Evolutionary conservation across 2,888 invertebrate genomes (phyloP).

Genomic region (Oligia fasciuncula): DNA sequence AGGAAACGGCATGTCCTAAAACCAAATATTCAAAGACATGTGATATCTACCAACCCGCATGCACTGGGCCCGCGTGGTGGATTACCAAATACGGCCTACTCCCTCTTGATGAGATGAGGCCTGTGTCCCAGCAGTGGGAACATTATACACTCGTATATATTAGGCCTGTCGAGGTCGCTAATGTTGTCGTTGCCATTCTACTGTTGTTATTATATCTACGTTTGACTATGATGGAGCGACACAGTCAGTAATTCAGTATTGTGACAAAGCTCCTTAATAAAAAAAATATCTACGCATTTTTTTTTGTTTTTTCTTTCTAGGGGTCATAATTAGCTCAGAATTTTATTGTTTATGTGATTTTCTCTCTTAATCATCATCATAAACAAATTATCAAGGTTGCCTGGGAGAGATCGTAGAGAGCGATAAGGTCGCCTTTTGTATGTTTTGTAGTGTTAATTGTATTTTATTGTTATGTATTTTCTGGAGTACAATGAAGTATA

Average conservation of each 20-base stretch:
- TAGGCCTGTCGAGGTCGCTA: slow-evolving; percentile 62
- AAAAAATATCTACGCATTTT: not conserved
- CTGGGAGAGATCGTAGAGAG: too few species aligned
- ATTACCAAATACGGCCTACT: too few species aligned
- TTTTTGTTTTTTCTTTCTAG: not conserved
- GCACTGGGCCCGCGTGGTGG: too few species aligned
- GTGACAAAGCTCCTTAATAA: too few species aligned
- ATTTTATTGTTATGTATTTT: too few species aligned
- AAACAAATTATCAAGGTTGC: too few species aligned
- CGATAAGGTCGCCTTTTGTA: too few species aligned
- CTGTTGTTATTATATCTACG: not conserved
- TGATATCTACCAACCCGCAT: not conserved
- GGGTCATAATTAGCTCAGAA: not conserved
- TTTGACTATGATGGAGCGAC: too few species aligned
- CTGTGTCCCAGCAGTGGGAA: too few species aligned
- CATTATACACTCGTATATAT: slow-evolving; percentile 29
- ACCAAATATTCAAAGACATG: not conserved
- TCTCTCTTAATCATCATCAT: not conserved
- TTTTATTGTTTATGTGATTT: not conserved
- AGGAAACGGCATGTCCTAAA: not conserved
- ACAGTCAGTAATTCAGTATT: too few species aligned
- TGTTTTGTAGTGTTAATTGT: too few species aligned
- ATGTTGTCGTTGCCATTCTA: slow-evolving; percentile 58
- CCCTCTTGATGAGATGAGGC: too few species aligned
- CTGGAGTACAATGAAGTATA: not conserved